Conservation (phyloP, 2,797 vertebrate genomes). For the Bucorvus abyssinicus region DNA sequence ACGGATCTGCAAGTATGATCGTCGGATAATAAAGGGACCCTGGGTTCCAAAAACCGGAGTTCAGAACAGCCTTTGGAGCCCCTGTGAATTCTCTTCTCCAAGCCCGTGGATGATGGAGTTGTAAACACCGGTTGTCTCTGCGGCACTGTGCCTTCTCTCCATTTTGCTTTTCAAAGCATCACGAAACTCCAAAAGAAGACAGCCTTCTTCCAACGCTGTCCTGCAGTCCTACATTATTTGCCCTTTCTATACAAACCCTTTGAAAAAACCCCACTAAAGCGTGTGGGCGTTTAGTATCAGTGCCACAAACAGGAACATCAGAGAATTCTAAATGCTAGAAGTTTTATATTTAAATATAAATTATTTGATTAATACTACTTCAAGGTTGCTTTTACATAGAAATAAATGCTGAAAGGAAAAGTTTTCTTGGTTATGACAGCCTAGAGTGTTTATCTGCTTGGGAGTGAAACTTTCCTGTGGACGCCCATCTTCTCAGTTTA, state of each 20-base stretch:
- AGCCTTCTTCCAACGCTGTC: neutral
- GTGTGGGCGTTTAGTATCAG: neutral
- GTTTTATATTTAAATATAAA: neutral
- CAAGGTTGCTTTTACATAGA: neutral
- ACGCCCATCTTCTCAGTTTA: neutral
- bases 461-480: neutral
- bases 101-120: neutral
- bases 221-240: neutral
- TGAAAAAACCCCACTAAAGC: neutral
- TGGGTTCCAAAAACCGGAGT: neutral
- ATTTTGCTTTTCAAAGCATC: neutral
- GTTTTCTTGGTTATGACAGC: neutral
- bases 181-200: neutral
- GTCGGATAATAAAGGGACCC: neutral
- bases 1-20: neutral
- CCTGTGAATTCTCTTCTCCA: neutral
- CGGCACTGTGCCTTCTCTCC: neutral
- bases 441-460: neutral
- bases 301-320: neutral
- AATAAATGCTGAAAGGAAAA: neutral
- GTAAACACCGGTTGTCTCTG: neutral
- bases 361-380: neutral
- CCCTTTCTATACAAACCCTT: neutral
- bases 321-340: neutral
- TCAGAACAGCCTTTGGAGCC: neutral